A percentile compares a stretch with the other conserved stretches of the same genome.
phyloP scores from a whole-genome alignment of 2,797 vertebrate species.

The Manis javanica region DNA sequence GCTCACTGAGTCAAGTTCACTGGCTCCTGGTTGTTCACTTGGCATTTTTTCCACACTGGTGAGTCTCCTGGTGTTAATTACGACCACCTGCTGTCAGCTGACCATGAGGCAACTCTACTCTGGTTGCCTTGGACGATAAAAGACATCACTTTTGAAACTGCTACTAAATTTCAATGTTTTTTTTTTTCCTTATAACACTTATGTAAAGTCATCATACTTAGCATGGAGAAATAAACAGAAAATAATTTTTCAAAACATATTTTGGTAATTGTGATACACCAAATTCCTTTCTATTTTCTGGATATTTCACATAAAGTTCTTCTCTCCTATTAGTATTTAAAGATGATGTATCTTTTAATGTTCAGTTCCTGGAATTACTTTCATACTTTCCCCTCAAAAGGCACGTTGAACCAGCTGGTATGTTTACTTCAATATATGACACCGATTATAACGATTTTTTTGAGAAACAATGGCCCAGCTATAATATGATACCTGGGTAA shows the following conservation, averaged over 20 bases:
- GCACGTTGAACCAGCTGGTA: neutral
- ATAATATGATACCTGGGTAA: neutral
- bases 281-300: neutral
- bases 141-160: neutral
- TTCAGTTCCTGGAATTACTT: neutral
- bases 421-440: neutral
- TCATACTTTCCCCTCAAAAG: neutral
- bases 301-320: neutral
- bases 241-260: neutral
- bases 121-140: neutral
- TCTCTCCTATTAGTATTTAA: neutral
- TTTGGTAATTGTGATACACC: neutral
- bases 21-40: neutral
- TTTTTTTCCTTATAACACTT: neutral
- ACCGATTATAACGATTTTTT: neutral
- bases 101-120: neutral
- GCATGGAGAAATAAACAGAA: neutral
- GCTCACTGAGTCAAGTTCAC: conserved; percentile 28
- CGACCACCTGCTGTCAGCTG: neutral
- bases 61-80: neutral
- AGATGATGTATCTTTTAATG: neutral
- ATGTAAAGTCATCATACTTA: neutral
- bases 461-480: neutral
- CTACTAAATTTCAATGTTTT: neutral
- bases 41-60: neutral